Evolutionary conservation across 2,888 invertebrate species (phyloP), one percentile per base, ranked within the genome.

Genomic region (Prosopocoilus inquinatus): DNA sequence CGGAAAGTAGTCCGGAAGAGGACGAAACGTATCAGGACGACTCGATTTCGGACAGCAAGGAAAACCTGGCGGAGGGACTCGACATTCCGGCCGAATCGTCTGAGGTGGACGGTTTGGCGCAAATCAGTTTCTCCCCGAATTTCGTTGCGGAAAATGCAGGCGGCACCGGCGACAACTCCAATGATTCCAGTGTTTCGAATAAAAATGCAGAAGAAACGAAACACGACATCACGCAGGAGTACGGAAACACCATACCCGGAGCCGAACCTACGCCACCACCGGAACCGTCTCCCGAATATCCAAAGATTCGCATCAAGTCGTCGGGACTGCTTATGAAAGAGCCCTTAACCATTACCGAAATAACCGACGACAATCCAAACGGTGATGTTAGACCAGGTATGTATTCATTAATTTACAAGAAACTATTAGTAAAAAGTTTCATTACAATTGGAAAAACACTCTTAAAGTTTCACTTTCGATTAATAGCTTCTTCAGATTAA

Each of bases 241-340:
- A 57, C 35, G 69, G 66, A n/a, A 28, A 28, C 3, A 69, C 65
- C 34, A 67, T 75, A 34, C 75, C 75, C 2, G 73, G 74, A 5
- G 73, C 74, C 15, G 72, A 75, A 60, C 68, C 70, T 7, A 75
- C 76, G 7, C 74, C 75, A 11, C 70, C 73, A 3, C 66, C 68
- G 2, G 67, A 72, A 13, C 68, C 67, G 5, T 64, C 67, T 2
- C 63, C 73, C 3, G 75, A 75, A 39, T 73, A 71, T 62, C 77
- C 77, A 3, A 76, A 77, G 52, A 76, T 77, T 48, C 67, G 76
- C 16, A 75, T 77, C 33, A 76, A 75, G 60, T 74, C 73, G 9
- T 28, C 71, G 71, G 15, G 77, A 74, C 36, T 61, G 75, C 53
- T 66, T 75, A 28, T 28, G 11, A 74, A 75, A 50, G 69, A 66